phyloP scores from a whole-genome alignment of 2,797 vertebrate genomes.

The Buceros bicornis region DNA sequence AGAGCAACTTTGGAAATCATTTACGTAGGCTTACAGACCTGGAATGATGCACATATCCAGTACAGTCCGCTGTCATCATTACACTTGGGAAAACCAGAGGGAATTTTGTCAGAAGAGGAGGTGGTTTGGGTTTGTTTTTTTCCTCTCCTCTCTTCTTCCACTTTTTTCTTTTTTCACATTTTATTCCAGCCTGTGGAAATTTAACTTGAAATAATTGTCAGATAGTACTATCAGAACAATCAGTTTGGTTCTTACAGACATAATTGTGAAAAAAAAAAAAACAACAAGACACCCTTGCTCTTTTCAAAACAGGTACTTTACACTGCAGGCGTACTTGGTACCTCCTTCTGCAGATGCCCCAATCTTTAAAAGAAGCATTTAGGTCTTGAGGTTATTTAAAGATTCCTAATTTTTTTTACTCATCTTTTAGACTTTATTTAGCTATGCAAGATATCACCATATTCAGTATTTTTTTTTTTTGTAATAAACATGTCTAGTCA shows the following conservation, averaged over 20 bases:
- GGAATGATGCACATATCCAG: neutral
- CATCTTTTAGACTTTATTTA: constrained; percentile 81
- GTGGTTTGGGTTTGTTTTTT: neutral
- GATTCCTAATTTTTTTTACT: constrained; percentile 74
- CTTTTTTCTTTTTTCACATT: rapidly evolving
- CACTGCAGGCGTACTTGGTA: neutral
- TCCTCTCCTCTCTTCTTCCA: rapidly evolving
- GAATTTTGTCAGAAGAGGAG: neutral
- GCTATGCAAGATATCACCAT: constrained; percentile 81
- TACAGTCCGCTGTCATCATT: neutral
- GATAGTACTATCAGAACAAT: constrained; percentile 11
- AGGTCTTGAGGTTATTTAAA: constrained; percentile 74
- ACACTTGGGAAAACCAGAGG: neutral
- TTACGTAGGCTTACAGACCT: neutral
- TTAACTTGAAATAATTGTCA: neutral
- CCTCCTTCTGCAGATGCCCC: constrained; percentile 1
- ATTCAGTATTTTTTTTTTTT: constrained; percentile 86
- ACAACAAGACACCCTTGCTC: neutral
- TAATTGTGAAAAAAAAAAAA: neutral
- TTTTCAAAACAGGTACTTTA: neutral
- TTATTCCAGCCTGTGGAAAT: neutral
- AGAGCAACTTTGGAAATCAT: neutral
- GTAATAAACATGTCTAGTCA: constrained; percentile 94
- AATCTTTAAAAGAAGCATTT: constrained; percentile 54
- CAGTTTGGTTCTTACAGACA: neutral